Evolutionary conservation across 2,113 vertebrate genomes (phyloP).

Genomic region (Cebidichthys violaceus): DNA sequence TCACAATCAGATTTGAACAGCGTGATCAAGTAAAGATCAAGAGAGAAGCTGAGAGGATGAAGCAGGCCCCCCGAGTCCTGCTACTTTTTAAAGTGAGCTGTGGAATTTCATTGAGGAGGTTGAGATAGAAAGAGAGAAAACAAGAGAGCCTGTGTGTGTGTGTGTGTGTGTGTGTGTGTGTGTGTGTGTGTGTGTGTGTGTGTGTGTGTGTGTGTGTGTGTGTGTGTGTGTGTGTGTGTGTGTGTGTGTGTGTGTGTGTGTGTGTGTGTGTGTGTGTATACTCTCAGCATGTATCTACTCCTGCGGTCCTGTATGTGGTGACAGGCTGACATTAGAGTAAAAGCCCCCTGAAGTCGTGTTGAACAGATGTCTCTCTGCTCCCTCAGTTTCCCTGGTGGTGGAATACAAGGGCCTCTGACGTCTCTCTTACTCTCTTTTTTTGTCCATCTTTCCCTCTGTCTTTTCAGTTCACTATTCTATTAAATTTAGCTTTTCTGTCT

Average conservation of each 20-base stretch:
- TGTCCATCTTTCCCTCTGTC: not conserved
- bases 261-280: conserved; percentile 20
- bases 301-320: conserved; percentile 68
- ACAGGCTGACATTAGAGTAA: conserved; percentile 77
- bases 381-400: conserved; percentile 50
- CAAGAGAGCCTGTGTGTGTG: not conserved
- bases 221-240: conserved; percentile 31
- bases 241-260: conserved; percentile 19
- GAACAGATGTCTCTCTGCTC: conserved; percentile 75
- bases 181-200: conserved; percentile 30
- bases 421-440: conserved; percentile 19
- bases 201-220: conserved; percentile 19
- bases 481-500: conserved; percentile 9
- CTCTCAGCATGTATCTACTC: conserved; percentile 55
- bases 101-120: not conserved
- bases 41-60: conserved; percentile 13
- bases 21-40: conserved; percentile 8
- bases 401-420: conserved; percentile 10
- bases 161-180: conserved; percentile 36
- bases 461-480: conserved; percentile 21
- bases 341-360: conserved; percentile 73
- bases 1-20: conserved; percentile 18
- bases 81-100: not conserved
- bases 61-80: not conserved
- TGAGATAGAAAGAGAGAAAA: not conserved